Conservation (phyloP, 2,888 invertebrate species). For the Micoletzkya japonica region DNA sequence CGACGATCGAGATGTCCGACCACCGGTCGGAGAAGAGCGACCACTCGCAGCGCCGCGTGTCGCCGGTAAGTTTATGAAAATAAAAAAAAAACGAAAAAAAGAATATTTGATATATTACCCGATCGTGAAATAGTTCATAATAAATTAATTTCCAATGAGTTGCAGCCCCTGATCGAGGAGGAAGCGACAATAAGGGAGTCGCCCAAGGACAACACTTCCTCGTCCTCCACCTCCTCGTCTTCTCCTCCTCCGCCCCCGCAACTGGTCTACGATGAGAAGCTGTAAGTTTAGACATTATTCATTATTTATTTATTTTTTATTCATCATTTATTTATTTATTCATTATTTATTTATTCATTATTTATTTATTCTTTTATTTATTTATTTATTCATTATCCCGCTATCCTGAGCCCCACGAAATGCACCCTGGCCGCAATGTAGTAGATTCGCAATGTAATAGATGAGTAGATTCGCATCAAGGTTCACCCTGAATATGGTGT, state of each 20-base stretch:
- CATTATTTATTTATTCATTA: too few species aligned
- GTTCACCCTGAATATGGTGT: too few species aligned
- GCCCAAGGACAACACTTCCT: too few species aligned
- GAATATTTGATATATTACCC: background rate
- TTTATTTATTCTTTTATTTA: too few species aligned
- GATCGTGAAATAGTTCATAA: background rate
- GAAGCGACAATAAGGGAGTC: background rate
- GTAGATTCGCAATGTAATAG: too few species aligned
- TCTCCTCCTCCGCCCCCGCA: slow-evolving; percentile 13
- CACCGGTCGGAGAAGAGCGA: too few species aligned
- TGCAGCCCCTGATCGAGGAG: slow-evolving; percentile 25
- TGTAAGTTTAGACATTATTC: background rate
- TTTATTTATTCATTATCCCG: too few species aligned
- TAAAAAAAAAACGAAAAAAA: background rate
- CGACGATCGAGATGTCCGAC: slow-evolving; percentile 23
- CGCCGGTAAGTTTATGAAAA: background rate
- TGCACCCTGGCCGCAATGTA: too few species aligned
- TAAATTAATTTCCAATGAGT: background rate
- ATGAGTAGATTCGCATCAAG: too few species aligned
- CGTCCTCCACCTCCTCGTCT: background rate
- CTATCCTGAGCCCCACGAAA: too few species aligned
- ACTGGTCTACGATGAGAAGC: slow-evolving; percentile 16
- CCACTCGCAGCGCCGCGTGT: slow-evolving; percentile 10
- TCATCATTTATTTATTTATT: background rate
- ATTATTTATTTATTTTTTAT: slow-evolving; percentile 1